phyloP scores from a whole-genome alignment of 2,113 vertebrate species.

The Heterotilapia buettikoferi region DNA sequence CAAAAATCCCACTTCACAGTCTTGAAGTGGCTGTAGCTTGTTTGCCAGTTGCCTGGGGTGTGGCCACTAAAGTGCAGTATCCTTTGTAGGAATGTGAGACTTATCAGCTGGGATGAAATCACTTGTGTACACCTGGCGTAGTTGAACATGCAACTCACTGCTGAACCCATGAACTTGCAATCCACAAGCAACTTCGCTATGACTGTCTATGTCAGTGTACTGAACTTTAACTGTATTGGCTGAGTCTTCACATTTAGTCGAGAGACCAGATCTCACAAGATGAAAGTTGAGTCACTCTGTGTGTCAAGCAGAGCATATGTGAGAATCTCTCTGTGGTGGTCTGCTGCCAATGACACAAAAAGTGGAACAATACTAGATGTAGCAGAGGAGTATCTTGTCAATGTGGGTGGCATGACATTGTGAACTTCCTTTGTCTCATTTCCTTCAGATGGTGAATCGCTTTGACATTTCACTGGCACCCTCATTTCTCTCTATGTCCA shows the following conservation, averaged over 20 bases:
- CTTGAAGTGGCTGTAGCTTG: accelerated
- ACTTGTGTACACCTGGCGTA: not conserved
- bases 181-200: accelerated
- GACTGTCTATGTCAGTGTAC: not conserved
- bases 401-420: not conserved
- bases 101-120: not conserved
- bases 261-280: not conserved
- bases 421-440: not conserved
- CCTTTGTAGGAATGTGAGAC: not conserved
- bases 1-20: not conserved
- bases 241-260: not conserved
- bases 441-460: not conserved
- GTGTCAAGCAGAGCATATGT: accelerated
- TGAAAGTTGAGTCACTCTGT: not conserved
- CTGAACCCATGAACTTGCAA: accelerated
- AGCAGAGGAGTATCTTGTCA: not conserved
- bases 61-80: not conserved
- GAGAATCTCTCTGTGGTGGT: accelerated
- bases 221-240: not conserved
- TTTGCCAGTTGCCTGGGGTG: accelerated
- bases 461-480: not conserved
- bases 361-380: not conserved
- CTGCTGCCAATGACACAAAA: not conserved
- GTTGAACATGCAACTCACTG: accelerated
- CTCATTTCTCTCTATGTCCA: not conserved